phyloP scores from a whole-genome alignment of 2,113 vertebrate genomes.

The Corythoichthys intestinalis region DNA sequence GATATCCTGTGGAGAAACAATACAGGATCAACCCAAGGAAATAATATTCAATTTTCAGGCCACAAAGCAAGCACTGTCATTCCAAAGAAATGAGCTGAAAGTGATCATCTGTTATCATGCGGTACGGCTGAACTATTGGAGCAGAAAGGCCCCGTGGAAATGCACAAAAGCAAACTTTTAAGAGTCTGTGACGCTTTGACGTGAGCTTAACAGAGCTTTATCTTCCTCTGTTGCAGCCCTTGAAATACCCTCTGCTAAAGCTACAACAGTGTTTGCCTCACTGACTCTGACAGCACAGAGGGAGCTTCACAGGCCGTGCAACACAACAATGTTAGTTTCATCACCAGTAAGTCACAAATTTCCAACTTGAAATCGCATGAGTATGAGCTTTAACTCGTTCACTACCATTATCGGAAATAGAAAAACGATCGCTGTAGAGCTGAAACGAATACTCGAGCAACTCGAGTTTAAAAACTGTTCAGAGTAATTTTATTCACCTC shows the following conservation, averaged over 20 bases:
- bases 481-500: no score
- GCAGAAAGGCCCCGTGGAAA: constrained; percentile 22
- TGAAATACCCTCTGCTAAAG: constrained; percentile 63
- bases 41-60: background rate
- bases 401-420: no score
- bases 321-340: constrained; percentile 44
- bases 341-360: constrained; percentile 44
- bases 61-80: constrained; percentile 6
- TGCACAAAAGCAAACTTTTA: constrained; percentile 20
- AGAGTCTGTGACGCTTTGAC: constrained; percentile 22
- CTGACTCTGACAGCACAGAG: constrained; percentile 49
- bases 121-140: constrained; percentile 12
- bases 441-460: no score
- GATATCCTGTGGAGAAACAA: constrained; percentile 35
- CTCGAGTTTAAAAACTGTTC: no score
- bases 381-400: background rate
- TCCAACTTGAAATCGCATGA: constrained; percentile 40
- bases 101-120: constrained; percentile 16
- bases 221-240: constrained; percentile 54
- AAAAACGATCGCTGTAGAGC: no score
- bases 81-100: constrained; percentile 11
- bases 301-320: constrained; percentile 49
- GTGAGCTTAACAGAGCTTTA: constrained; percentile 32
- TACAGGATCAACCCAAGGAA: constrained; percentile 25
- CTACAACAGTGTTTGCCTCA: constrained; percentile 50